A percentile compares a stretch with the other conserved stretches of the same genome.
phyloP scores from a whole-genome alignment of 2,113 vertebrate species.

The Mormoops blainvillei region DNA sequence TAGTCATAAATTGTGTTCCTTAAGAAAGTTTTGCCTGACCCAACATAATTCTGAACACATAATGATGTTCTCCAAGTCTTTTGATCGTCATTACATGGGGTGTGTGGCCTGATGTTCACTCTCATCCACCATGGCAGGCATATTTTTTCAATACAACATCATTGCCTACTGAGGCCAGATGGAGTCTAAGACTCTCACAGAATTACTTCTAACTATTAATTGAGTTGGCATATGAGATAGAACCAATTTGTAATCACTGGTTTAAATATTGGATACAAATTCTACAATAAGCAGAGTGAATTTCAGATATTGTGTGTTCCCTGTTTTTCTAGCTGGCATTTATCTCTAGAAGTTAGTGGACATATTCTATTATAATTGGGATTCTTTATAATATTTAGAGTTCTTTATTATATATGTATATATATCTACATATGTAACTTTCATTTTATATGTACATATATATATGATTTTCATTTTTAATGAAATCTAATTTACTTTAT shows the following conservation, averaged over 20 bases:
- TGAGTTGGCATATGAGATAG: background rate
- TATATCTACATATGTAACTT: background rate
- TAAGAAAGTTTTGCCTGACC: background rate
- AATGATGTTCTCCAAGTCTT: background rate
- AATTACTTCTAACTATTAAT: background rate
- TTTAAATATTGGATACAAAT: background rate
- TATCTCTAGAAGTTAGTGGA: background rate
- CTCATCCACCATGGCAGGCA: background rate
- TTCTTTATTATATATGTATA: background rate
- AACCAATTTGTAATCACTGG: background rate
- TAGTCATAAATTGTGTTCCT: background rate
- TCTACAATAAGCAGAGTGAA: background rate
- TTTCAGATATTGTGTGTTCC: background rate
- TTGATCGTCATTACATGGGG: background rate
- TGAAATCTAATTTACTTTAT: background rate
- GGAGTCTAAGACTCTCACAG: background rate
- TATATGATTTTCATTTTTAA: background rate
- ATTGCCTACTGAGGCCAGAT: background rate
- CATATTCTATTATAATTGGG: background rate
- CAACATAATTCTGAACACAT: background rate
- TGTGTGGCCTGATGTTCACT: background rate
- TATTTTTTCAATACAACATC: background rate
- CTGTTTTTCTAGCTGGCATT: background rate
- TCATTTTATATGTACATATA: background rate
- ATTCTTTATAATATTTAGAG: background rate